Evolutionary conservation across 2,888 invertebrate genomes (phyloP), one percentile per base, ranked within the genome.

Genomic region (Tenthredo scrophulariae): DNA sequence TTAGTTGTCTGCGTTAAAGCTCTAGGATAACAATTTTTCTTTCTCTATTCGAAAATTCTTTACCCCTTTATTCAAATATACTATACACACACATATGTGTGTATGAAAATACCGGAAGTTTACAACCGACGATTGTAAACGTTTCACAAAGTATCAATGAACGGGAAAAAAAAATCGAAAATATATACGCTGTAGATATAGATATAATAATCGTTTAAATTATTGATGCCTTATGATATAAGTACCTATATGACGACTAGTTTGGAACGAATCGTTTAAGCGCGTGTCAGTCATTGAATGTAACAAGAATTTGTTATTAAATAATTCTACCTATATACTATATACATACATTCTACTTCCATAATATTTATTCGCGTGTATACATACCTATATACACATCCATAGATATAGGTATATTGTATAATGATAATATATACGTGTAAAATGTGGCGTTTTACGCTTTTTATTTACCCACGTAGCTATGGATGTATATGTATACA

Each of bases 91-190:
- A 18, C 13, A 77, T 72, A n/a, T 40, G 37, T 72, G 22, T n/a
- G 26, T n/a, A 72, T 37, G 37, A 46, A 50, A 50, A 77, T 29
- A 79, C 79, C 79, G 79, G 79, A 79, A 54, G 58, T 54, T 79
- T 77, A 50, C 15, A 29, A 50, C 22, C 18, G n/a, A 43, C 22
- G 33, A 54, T n/a, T 50, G 9, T 77, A 46, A 54, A 70, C 37
- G 37, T 70, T 70, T 70, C 37, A n/a, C 33, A 37, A n/a, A 26
- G 22, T 62, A 62, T 62, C 26, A 22, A 62, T 62, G 62, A 26
- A 62, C 13, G 22, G 10, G 4, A 15, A 37, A 9, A 15, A 9
- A 29, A 43, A 43, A 43, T 43, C n/a, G 22, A 43, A 74, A 40
- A 43, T 5, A 18, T 5, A 18, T 67, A 29, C 29, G 33, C 67